A percentile compares a stretch with the other conserved stretches of the same genome.
Evolutionary conservation across 2,113 vertebrate species (phyloP).

Genomic region (Sigmodon hispidus): DNA sequence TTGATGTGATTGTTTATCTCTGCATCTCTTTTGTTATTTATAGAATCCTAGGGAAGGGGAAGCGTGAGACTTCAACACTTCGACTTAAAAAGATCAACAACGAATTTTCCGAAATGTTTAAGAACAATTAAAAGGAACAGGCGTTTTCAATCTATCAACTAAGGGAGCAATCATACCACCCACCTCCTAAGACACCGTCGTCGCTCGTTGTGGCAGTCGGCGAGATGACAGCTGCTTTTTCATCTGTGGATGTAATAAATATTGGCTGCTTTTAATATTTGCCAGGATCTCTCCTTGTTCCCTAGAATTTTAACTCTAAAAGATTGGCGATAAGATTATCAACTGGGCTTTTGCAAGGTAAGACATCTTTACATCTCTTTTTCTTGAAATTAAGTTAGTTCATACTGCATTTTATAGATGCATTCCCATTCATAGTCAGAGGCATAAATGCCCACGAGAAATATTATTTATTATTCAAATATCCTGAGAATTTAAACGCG

Average conservation of each 20-base stretch:
- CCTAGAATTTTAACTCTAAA: constrained; percentile 83
- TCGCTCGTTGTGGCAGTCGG: constrained; percentile 78
- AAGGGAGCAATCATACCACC: constrained; percentile 82
- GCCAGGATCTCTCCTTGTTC: constrained; percentile 68
- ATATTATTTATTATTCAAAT: constrained; percentile 29
- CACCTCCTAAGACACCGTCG: constrained; percentile 66
- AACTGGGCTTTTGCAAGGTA: constrained; percentile 84
- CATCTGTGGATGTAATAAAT: constrained; percentile 79
- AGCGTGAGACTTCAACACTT: constrained; percentile 65
- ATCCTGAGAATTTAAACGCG: constrained; percentile 45
- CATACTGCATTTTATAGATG: neutral
- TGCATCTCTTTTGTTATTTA: constrained; percentile 90
- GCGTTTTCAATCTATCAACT: constrained; percentile 75
- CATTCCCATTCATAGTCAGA: neutral
- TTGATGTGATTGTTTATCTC: constrained; percentile 78
- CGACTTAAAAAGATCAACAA: constrained; percentile 53
- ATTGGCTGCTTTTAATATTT: constrained; percentile 75
- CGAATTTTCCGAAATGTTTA: constrained; percentile 70
- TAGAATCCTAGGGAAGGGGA: constrained; percentile 69
- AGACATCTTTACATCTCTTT: constrained; percentile 77
- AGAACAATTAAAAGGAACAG: constrained; percentile 74
- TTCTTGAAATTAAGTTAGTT: constrained; percentile 61
- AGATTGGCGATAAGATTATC: constrained; percentile 79
- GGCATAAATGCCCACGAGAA: neutral
- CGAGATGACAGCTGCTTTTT: constrained; percentile 84